A percentile compares a stretch with the other conserved stretches of the same genome.
Conservation (phyloP, 2,888 invertebrate genomes). For the Lochmaea crataegi region DNA sequence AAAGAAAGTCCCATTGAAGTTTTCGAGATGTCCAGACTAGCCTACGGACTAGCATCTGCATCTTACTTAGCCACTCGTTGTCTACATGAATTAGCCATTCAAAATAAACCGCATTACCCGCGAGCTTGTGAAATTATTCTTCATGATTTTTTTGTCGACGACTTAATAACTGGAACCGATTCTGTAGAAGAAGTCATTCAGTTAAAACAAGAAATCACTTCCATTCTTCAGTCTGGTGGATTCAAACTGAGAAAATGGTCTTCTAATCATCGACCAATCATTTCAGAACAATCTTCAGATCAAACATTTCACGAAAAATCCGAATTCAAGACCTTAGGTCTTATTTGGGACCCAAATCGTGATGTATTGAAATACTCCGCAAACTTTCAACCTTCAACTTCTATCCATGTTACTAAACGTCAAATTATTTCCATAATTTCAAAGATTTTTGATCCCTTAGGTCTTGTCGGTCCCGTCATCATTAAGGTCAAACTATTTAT, state of each 20-base stretch:
- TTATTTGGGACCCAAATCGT: conserved; percentile 12
- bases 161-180: neutral
- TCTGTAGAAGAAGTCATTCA: neutral
- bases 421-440: neutral
- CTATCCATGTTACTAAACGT: neutral
- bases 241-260: conserved; percentile 5
- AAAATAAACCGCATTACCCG: neutral
- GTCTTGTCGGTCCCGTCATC: neutral
- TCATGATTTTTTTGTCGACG: neutral
- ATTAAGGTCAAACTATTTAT: conserved; percentile 4
- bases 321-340: conserved; percentile 4
- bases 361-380: neutral
- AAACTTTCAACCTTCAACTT: neutral
- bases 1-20: neutral
- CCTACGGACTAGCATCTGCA: conserved; percentile 13
- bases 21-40: conserved; percentile 12
- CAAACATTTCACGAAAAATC: neutral
- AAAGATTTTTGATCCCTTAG: conserved; percentile 1
- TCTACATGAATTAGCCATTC: conserved; percentile 3
- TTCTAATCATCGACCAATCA: neutral
- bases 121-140: neutral
- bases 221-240: conserved; percentile 1
- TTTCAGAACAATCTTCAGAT: neutral
- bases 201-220: conserved; percentile 4
- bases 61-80: conserved; percentile 23